These are phyloP conservation scores for Agrochola lychnidis DNA, from an alignment of 2,888 invertebrate genomes.

Conservation along the genomic window DNA sequence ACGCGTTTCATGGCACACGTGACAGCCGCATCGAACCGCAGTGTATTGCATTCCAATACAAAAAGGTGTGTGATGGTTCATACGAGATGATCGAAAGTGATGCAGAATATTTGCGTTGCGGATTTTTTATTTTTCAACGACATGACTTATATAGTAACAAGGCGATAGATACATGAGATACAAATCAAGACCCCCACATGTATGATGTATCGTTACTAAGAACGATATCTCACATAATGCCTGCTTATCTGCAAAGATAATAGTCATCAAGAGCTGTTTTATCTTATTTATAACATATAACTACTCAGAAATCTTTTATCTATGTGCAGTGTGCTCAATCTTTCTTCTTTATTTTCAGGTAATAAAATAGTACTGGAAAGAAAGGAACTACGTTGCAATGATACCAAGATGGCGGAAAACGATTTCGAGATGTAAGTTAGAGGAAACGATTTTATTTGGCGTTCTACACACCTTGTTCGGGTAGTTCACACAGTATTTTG, in stretches of 20 bases:
- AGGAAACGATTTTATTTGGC: not conserved
- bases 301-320: slow-evolving; percentile 33
- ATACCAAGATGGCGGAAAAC: slow-evolving; percentile 83
- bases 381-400: slow-evolving; percentile 71
- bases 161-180: not conserved
- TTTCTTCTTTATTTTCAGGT: slow-evolving; percentile 67
- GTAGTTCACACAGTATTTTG: not conserved
- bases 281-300: slow-evolving; percentile 51
- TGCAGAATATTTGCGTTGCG: no score
- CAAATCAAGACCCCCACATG: not conserved
- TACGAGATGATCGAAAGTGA: not conserved
- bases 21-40: no score
- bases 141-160: not conserved
- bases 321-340: slow-evolving; percentile 31
- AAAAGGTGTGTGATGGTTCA: no score
- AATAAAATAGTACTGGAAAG: slow-evolving; percentile 61
- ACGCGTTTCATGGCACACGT: no score
- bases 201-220: not conserved
- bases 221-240: slow-evolving; percentile 13
- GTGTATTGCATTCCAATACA: no score
- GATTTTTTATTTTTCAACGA: not conserved
- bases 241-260: slow-evolving; percentile 43
- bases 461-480: not conserved
- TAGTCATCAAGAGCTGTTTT: slow-evolving; percentile 42
- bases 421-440: slow-evolving; percentile 83